These are phyloP conservation scores for Probaryconus sp. DNA, from an alignment of 1,140 invertebrate genomes.

Conservation along the genomic window DNA sequence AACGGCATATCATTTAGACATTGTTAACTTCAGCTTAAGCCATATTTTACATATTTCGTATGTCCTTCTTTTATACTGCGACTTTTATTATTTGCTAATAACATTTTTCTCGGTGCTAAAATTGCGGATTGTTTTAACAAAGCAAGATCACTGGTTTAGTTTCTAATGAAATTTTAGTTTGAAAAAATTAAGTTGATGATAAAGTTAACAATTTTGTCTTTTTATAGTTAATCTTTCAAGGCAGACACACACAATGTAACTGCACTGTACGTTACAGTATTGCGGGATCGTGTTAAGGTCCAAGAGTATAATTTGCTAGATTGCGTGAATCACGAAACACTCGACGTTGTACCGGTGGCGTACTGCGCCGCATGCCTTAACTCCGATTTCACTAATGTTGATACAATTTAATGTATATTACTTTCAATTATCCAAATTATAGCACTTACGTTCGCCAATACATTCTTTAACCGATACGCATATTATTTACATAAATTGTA, in stretches of 20 bases:
- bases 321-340: conserved; percentile 62
- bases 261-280: conserved; percentile 33
- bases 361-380: conserved; percentile 27
- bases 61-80: too few species aligned
- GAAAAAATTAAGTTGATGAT: too few species aligned
- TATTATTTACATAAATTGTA: conserved; percentile 40
- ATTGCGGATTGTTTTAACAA: too few species aligned
- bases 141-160: too few species aligned
- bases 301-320: conserved; percentile 59
- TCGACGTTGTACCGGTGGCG: conserved; percentile 25
- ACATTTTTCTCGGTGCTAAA: too few species aligned
- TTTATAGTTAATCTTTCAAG: conserved; percentile 24
- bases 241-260: conserved; percentile 21
- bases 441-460: conserved; percentile 39
- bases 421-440: conserved; percentile 62
- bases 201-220: conserved; percentile 30
- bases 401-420: conserved; percentile 61
- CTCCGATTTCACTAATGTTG: conserved; percentile 55
- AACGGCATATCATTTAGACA: too few species aligned
- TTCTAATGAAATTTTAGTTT: too few species aligned
- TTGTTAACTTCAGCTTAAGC: too few species aligned
- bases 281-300: conserved; percentile 53
- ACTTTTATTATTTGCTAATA: too few species aligned
- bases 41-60: too few species aligned
- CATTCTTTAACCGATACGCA: conserved; percentile 16